Percentiles rank a stretch among this genome's conserved stretches.
These are phyloP conservation scores for Tolypeutes matacus DNA, from an alignment of 2,797 vertebrate genomes.

Conservation along the genomic window DNA sequence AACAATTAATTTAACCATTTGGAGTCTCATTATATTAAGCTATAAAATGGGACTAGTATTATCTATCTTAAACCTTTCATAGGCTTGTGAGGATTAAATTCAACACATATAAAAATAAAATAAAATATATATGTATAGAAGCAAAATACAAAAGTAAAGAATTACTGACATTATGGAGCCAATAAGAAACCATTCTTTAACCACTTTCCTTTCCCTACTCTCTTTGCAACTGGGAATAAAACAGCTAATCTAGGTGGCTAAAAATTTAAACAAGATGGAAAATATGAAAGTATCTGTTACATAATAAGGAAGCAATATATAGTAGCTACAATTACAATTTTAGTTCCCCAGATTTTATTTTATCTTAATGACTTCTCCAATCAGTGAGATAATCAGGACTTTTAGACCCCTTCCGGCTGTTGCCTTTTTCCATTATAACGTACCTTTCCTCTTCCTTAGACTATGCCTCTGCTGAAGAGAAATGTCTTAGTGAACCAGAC, in stretches of 20 bases:
- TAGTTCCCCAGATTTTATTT: not conserved
- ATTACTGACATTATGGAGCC: not conserved
- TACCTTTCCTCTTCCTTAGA: not conserved
- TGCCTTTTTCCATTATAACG: not conserved
- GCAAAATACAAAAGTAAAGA: not conserved
- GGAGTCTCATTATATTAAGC: constrained; percentile 40
- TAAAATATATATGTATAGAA: not conserved
- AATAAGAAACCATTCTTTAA: constrained; percentile 27
- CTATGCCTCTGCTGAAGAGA: not conserved
- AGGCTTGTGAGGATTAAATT: constrained; percentile 2
- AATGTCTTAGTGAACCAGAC: not conserved
- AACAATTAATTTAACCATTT: constrained; percentile 62
- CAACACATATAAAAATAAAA: too few species aligned
- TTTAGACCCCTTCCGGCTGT: not conserved
- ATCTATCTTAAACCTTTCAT: constrained; percentile 1
- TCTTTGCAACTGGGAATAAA: constrained; percentile 33
- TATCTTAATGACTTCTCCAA: not conserved
- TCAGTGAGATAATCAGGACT: not conserved
- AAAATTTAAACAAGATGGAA: constrained; percentile 19
- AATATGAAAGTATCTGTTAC: constrained; percentile 16
- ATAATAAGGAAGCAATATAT: not conserved
- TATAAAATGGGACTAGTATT: constrained; percentile 65
- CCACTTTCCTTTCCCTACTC: not conserved
- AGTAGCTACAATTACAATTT: not conserved
- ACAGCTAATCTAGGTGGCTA: not conserved